Percentiles rank a stretch among this genome's conserved stretches.
Conservation (phyloP, 2,888 invertebrate genomes). For the Zaprionus bogoriensis region DNA sequence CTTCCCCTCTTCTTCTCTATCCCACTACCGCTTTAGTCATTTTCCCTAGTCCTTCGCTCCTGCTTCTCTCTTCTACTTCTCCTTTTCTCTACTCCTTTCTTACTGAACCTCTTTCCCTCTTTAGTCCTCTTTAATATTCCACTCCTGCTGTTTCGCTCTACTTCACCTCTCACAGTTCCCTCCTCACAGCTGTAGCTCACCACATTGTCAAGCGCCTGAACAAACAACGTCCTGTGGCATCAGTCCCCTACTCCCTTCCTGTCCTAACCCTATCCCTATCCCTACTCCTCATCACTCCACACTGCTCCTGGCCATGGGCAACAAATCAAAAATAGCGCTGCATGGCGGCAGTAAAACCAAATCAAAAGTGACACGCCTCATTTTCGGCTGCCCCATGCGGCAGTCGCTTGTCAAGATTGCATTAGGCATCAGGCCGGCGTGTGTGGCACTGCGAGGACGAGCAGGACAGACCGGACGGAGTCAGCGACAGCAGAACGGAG, state of each 20-base stretch:
- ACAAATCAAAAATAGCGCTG: slow-evolving; percentile 62
- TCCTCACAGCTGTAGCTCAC: slow-evolving; percentile 1
- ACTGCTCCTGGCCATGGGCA: slow-evolving; percentile 8
- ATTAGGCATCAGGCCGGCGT: slow-evolving; percentile 45
- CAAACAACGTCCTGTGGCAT: slow-evolving; percentile 41
- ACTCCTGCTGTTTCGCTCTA: not conserved
- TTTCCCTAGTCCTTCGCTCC: too few relatives aligned
- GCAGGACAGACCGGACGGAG: slow-evolving; percentile 8
- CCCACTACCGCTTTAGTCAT: too few relatives aligned
- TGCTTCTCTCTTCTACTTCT: too few relatives aligned
- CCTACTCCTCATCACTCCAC: not conserved
- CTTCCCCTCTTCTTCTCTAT: too few relatives aligned
- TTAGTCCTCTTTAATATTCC: too few relatives aligned
- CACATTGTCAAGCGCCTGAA: slow-evolving; percentile 38
- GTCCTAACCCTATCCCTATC: not conserved
- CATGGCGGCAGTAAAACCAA: slow-evolving; percentile 56
- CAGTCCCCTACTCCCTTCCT: not conserved
- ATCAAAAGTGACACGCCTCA: slow-evolving; percentile 77
- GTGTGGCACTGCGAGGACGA: slow-evolving; percentile 34
- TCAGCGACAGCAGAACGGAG: slow-evolving; percentile 5
- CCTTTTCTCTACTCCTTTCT: too few relatives aligned
- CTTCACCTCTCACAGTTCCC: not conserved
- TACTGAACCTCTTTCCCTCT: too few relatives aligned
- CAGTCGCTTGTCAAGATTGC: slow-evolving; percentile 71
- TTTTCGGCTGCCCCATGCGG: slow-evolving; percentile 58